A percentile compares a stretch with the other conserved stretches of the same genome.
Evolutionary conservation across 2,797 vertebrate genomes (phyloP).

Genomic region (Danio aesculapii): DNA sequence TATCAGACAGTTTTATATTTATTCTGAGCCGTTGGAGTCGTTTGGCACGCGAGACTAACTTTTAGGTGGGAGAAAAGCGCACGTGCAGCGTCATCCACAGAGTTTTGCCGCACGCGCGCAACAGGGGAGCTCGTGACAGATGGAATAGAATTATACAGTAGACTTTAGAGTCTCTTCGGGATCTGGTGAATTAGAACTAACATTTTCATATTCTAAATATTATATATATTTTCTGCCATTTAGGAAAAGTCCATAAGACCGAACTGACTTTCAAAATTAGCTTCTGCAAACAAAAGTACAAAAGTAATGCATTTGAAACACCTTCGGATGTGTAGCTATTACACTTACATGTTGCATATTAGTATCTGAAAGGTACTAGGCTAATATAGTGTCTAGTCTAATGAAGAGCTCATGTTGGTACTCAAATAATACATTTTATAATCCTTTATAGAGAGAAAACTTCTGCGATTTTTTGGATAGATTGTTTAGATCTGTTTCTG

Average conservation of each 20-base stretch:
- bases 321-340: no score
- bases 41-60: neutral
- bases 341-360: no score
- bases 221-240: neutral
- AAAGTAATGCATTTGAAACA: no score
- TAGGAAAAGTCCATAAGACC: neutral
- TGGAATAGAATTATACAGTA: slow-evolving; percentile 17
- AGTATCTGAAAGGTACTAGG: no score
- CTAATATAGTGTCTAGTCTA: no score
- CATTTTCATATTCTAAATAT: neutral
- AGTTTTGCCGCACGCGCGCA: neutral
- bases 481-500: no score
- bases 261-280: neutral
- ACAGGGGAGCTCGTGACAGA: neutral
- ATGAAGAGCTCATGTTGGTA: no score
- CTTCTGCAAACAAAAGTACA: neutral
- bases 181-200: neutral
- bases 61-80: slow-evolving; percentile 6
- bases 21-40: neutral
- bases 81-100: neutral
- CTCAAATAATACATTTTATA: no score
- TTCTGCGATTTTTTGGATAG: no score
- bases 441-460: no score
- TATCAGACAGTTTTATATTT: slow-evolving; percentile 5
- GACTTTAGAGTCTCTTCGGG: neutral